Conservation (phyloP, 2,113 vertebrate genomes). For the Polypterus bichir region DNA sequence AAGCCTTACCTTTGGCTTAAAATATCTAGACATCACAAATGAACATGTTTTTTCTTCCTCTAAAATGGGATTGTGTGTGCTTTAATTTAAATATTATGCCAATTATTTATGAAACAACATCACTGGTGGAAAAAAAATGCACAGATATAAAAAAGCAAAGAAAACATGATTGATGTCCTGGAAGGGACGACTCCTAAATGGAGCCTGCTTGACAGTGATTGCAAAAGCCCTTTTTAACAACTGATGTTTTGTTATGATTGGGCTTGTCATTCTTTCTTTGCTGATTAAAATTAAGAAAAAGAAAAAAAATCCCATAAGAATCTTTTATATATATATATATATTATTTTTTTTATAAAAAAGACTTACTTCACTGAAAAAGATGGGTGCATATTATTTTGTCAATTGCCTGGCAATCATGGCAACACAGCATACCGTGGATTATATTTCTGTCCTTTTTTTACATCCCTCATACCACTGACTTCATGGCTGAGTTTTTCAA, state of each 20-base stretch:
- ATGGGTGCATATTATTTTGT: slow-evolving; percentile 97
- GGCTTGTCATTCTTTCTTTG: slow-evolving; percentile 94
- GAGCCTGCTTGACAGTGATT: slow-evolving; percentile 81
- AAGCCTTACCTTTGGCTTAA: no score
- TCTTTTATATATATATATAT: slow-evolving; percentile 67
- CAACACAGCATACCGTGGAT: slow-evolving; percentile 41
- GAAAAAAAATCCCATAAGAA: slow-evolving; percentile 62
- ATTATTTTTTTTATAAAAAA: no score
- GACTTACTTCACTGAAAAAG: slow-evolving; percentile 60
- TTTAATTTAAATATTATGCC: no score
- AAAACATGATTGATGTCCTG: slow-evolving; percentile 84
- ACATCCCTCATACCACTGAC: slow-evolving; percentile 36
- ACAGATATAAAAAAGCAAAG: slow-evolving; percentile 28
- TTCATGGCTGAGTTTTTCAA: slow-evolving; percentile 53
- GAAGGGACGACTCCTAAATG: slow-evolving; percentile 75
- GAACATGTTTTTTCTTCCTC: no score
- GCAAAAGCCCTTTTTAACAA: slow-evolving; percentile 71
- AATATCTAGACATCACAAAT: no score
- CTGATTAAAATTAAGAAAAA: slow-evolving; percentile 89
- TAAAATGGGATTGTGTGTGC: no score
- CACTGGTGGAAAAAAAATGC: no score
- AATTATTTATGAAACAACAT: no score
- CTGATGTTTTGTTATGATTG: slow-evolving; percentile 99
- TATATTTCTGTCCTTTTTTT: slow-evolving; percentile 27
- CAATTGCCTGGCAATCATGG: slow-evolving; percentile 73